These are phyloP conservation scores for Brienomyrus longianalis DNA, from an alignment of 2,113 vertebrate species.

Conservation along the genomic window DNA sequence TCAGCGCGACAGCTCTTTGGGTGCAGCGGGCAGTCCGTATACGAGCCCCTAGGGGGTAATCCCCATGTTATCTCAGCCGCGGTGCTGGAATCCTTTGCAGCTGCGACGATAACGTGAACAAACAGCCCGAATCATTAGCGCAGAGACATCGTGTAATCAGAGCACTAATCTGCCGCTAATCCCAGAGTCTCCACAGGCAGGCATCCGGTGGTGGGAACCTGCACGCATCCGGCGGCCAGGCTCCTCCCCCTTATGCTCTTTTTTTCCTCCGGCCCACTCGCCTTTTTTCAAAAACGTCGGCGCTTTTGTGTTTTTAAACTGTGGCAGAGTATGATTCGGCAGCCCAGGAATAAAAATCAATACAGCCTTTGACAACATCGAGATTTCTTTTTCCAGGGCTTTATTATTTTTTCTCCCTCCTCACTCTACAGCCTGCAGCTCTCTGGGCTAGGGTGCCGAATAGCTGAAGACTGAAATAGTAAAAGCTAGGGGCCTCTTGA, in stretches of 20 bases:
- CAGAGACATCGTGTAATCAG: constrained; percentile 72
- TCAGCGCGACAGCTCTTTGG: neutral
- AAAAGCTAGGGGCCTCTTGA: neutral
- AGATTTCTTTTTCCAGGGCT: constrained; percentile 55
- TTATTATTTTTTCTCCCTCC: constrained; percentile 32
- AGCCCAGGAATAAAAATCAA: constrained; percentile 66
- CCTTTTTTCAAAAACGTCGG: constrained; percentile 26
- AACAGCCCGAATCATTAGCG: constrained; percentile 72
- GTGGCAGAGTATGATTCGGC: constrained; percentile 57
- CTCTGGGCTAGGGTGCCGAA: constrained; percentile 35
- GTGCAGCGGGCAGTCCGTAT: neutral
- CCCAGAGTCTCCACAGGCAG: constrained; percentile 58
- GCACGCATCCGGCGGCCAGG: constrained; percentile 37
- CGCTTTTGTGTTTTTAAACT: constrained; percentile 56
- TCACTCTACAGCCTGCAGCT: constrained; percentile 38
- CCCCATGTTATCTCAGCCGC: constrained; percentile 53
- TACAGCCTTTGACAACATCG: constrained; percentile 68
- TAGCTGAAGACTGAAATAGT: constrained; percentile 17
- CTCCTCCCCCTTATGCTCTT: neutral
- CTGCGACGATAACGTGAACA: constrained; percentile 66
- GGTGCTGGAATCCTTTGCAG: constrained; percentile 56
- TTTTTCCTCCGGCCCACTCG: neutral
- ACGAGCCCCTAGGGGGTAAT: constrained; percentile 34
- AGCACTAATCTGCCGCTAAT: constrained; percentile 65
- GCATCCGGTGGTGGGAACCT: constrained; percentile 31